A percentile compares a stretch with the other conserved stretches of the same genome.
Conservation (phyloP, 2,113 vertebrate genomes). For the Acrocephalus arundinaceus region DNA sequence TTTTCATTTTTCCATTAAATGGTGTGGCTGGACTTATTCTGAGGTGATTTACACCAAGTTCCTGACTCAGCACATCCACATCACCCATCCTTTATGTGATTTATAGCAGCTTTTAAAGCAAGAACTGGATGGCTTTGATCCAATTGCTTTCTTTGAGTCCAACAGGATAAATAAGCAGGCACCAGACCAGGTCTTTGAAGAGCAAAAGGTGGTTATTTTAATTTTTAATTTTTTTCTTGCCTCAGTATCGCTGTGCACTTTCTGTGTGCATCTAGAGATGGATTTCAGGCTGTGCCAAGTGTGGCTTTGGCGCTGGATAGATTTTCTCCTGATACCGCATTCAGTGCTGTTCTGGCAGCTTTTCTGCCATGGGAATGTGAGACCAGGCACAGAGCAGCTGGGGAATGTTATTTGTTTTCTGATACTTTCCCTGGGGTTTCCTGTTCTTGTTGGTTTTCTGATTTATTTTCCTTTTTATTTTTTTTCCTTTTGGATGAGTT, state of each 20-base stretch:
- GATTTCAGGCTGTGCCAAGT: neutral
- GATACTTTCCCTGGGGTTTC: slow-evolving; percentile 9
- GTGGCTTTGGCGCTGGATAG: neutral
- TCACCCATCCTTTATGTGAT: neutral
- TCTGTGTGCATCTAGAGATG: neutral
- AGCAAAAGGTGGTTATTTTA: neutral
- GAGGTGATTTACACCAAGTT: neutral
- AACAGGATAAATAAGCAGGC: slow-evolving; percentile 13
- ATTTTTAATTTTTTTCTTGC: neutral
- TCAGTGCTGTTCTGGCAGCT: neutral
- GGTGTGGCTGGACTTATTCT: neutral
- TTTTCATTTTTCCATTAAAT: neutral
- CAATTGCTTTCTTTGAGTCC: slow-evolving; percentile 26
- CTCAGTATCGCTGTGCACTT: neutral
- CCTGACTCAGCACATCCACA: slow-evolving; percentile 20
- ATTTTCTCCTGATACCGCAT: neutral
- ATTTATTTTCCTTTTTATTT: neutral
- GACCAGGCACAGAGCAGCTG: neutral
- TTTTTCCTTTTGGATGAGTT: neutral
- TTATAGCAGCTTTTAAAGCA: slow-evolving; percentile 24
- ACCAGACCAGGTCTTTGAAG: neutral
- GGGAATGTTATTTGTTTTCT: neutral
- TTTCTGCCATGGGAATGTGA: neutral
- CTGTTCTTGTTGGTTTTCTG: neutral
- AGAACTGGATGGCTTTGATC: slow-evolving; percentile 8